Conservation (phyloP, 2,113 vertebrate genomes). For the Gambusia holbrooki region DNA sequence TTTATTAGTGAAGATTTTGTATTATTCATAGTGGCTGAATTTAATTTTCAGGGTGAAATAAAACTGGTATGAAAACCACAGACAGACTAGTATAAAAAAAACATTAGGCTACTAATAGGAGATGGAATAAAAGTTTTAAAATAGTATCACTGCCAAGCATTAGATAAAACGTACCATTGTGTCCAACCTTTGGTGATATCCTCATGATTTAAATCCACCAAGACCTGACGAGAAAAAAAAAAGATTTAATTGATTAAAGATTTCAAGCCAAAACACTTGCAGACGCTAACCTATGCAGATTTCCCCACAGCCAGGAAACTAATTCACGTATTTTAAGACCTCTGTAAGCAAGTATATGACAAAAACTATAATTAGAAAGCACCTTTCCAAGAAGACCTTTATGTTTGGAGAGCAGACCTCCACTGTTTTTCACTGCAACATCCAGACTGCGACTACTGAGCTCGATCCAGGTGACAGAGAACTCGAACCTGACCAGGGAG, state of each 20-base stretch:
- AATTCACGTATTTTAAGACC: not conserved
- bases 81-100: too few species aligned
- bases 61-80: too few species aligned
- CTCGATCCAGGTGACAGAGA: slow-evolving; percentile 89
- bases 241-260: not conserved
- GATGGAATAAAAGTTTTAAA: not conserved
- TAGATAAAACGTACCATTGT: slow-evolving; percentile 84
- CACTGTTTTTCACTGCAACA: slow-evolving; percentile 95
- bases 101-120: too few species aligned
- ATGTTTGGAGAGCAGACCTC: slow-evolving; percentile 93
- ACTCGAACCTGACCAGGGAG: slow-evolving; percentile 86
- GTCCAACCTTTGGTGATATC: slow-evolving; percentile 91
- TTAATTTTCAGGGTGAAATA: too few species aligned
- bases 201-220: slow-evolving; percentile 87
- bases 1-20: too few species aligned
- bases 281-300: not conserved
- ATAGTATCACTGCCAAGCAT: not conserved
- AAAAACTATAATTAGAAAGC: not conserved
- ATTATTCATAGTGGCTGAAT: too few species aligned
- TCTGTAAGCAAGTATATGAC: not conserved
- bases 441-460: slow-evolving; percentile 91
- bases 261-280: not conserved
- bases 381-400: slow-evolving; percentile 98
- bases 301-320: not conserved
- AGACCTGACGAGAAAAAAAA: slow-evolving; percentile 74